Evolutionary conservation across 1,140 invertebrate species (phyloP).

Genomic region (Limonius californicus): DNA sequence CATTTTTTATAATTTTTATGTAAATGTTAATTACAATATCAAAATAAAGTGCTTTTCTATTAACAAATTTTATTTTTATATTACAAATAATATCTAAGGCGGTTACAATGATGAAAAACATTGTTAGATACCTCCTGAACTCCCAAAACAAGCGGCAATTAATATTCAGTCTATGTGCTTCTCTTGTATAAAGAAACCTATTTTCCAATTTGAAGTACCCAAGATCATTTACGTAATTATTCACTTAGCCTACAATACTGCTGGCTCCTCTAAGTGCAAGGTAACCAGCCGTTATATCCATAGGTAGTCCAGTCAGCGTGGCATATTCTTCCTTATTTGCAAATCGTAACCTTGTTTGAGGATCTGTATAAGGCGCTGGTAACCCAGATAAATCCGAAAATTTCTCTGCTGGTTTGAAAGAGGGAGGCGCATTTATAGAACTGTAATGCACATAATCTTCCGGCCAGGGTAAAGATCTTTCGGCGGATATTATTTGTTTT

Average conservation of each 20-base stretch:
- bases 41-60: too few species aligned
- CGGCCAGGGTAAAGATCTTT: slow-evolving; percentile 66
- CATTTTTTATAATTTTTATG: too few species aligned
- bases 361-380: slow-evolving; percentile 82
- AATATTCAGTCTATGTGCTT: too few species aligned
- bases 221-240: neutral
- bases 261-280: slow-evolving; percentile 79
- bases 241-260: slow-evolving; percentile 72
- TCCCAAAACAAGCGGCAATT: too few species aligned
- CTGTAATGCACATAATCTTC: slow-evolving; percentile 67
- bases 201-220: neutral
- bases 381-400: slow-evolving; percentile 91
- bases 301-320: slow-evolving; percentile 77
- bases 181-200: too few species aligned
- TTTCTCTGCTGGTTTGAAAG: slow-evolving; percentile 86
- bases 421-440: slow-evolving; percentile 84
- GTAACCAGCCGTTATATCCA: slow-evolving; percentile 87
- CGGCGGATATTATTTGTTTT: slow-evolving; percentile 73
- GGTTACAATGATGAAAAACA: too few species aligned
- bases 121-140: too few species aligned
- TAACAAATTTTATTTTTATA: too few species aligned
- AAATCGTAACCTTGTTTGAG: slow-evolving; percentile 83
- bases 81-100: too few species aligned
- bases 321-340: slow-evolving; percentile 81
- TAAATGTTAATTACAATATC: too few species aligned